Percentiles rank a stretch among this genome's conserved stretches.
These are phyloP conservation scores for Crocallis elinguaria DNA, from an alignment of 2,888 invertebrate species.

Conservation along the genomic window DNA sequence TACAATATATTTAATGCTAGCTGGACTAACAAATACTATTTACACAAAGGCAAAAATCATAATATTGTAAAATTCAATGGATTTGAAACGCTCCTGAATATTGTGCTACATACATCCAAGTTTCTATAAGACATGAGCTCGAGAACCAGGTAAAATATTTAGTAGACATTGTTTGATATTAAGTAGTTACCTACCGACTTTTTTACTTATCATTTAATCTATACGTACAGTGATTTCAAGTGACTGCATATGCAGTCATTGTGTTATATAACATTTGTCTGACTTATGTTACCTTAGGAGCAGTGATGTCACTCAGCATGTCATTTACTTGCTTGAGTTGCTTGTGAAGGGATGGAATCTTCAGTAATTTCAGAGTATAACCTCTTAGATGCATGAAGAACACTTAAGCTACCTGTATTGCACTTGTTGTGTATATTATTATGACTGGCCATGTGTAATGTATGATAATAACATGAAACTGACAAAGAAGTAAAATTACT, in stretches of 20 bases:
- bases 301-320: conserved; percentile 12
- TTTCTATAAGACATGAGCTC: not conserved
- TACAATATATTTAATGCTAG: not conserved
- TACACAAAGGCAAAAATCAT: not conserved
- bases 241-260: conserved; percentile 3
- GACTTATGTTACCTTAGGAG: conserved; percentile 9
- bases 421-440: not conserved
- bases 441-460: not conserved
- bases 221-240: not conserved
- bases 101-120: not conserved
- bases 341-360: not conserved
- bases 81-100: not conserved
- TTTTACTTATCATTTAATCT: not conserved
- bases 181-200: not conserved
- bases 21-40: not conserved
- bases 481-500: not conserved
- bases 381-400: not conserved
- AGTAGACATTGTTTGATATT: not conserved
- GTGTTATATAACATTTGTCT: not conserved
- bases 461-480: conserved; percentile 2
- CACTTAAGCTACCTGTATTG: not conserved
- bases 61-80: not conserved
- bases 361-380: not conserved
- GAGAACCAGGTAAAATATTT: conserved; percentile 7
- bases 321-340: not conserved